phyloP scores from a whole-genome alignment of 1,140 invertebrate species.

The Aethina tumida region DNA sequence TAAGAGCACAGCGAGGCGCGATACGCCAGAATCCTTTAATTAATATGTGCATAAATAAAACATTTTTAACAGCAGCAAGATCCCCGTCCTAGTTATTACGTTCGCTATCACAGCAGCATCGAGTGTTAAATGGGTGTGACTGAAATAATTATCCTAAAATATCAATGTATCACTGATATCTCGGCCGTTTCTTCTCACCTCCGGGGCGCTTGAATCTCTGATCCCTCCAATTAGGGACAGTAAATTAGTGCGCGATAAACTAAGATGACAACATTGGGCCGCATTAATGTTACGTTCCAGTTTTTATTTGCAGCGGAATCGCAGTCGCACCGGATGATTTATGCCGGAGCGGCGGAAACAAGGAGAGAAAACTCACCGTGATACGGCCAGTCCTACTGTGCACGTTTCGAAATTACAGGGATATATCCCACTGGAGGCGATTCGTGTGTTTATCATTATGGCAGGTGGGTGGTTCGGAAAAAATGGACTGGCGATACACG shows the following conservation, averaged over 20 bases:
- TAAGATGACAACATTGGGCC: conserved; percentile 23
- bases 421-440: too few species aligned
- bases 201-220: conserved; percentile 24
- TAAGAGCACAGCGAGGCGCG: too few species aligned
- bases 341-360: too few species aligned
- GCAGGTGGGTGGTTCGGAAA: too few species aligned
- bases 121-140: conserved; percentile 34
- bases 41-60: conserved; percentile 18
- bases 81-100: conserved; percentile 22
- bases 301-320: too few species aligned
- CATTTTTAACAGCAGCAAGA: conserved; percentile 17
- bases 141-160: conserved; percentile 38
- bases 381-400: too few species aligned
- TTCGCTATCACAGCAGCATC: conserved; percentile 26
- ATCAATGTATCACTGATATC: conserved; percentile 33
- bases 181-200: conserved; percentile 29
- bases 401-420: too few species aligned
- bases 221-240: conserved; percentile 34
- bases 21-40: conserved; percentile 12
- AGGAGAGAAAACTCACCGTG: too few species aligned
- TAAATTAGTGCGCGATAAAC: conserved; percentile 33
- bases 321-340: too few species aligned
- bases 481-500: too few species aligned
- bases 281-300: conserved; percentile 13
- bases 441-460: too few species aligned